Conservation (phyloP, 1,140 invertebrate genomes). For the Homalodisca vitripennis region DNA sequence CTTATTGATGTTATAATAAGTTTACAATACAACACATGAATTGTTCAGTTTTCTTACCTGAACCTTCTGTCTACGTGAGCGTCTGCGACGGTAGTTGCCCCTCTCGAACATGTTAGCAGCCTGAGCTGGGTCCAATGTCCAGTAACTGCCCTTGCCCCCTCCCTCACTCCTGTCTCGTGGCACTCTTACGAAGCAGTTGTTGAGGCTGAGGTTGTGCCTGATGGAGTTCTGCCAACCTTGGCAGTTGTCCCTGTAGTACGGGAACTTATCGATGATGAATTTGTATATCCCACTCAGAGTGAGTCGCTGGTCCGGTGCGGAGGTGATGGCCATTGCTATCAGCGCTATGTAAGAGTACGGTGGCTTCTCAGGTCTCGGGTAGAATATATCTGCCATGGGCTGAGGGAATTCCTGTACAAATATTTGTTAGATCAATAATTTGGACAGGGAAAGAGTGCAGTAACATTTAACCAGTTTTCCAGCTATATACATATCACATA, state of each 20-base stretch:
- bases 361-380: slow-evolving; percentile 74
- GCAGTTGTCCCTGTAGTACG: slow-evolving; percentile 97
- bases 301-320: slow-evolving; percentile 88
- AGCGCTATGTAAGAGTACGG: slow-evolving; percentile 98
- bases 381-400: slow-evolving; percentile 14
- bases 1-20: neutral
- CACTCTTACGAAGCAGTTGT: slow-evolving; percentile 99
- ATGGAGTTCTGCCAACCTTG: slow-evolving; percentile 94
- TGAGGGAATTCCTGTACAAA: slow-evolving; percentile 25
- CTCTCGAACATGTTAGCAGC: slow-evolving; percentile 98
- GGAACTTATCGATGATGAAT: slow-evolving; percentile 93
- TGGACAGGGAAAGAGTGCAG: no score
- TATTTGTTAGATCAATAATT: no score
- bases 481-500: no score
- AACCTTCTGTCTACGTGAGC: slow-evolving; percentile 37
- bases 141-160: slow-evolving; percentile 95
- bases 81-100: slow-evolving; percentile 54
- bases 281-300: slow-evolving; percentile 98
- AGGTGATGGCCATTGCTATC: slow-evolving; percentile 97
- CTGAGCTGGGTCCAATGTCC: slow-evolving; percentile 93
- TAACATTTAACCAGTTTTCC: no score
- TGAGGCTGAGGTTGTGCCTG: slow-evolving; percentile 94
- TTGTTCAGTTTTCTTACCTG: neutral
- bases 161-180: slow-evolving; percentile 79
- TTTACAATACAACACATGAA: neutral